Evolutionary conservation across 2,888 invertebrate species (phyloP).

Genomic region (Falcaria lacertinaria): DNA sequence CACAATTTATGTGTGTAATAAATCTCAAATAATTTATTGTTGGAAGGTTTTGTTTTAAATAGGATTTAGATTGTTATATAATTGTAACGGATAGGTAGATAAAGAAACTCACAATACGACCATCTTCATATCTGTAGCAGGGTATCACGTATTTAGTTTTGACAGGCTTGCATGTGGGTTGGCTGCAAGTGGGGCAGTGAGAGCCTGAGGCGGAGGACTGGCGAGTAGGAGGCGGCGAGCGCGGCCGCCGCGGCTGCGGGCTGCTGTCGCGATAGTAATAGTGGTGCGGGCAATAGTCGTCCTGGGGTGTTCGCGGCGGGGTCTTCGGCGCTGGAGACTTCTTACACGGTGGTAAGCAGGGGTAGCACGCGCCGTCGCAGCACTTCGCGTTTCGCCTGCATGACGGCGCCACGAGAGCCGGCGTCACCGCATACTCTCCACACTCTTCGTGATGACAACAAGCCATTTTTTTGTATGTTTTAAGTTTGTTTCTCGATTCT

Average conservation of each 20-base stretch:
- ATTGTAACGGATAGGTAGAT: background rate
- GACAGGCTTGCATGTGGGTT: constrained; percentile 35
- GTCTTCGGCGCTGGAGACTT: constrained; percentile 23
- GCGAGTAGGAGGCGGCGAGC: constrained; percentile 11
- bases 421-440: constrained; percentile 45
- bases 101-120: constrained; percentile 62
- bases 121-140: constrained; percentile 71
- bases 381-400: constrained; percentile 24
- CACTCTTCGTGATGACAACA: constrained; percentile 44
- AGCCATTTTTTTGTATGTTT: constrained; percentile 46
- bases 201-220: constrained; percentile 5
- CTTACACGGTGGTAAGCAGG: constrained; percentile 47
- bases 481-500: constrained; percentile 12
- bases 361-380: constrained; percentile 37
- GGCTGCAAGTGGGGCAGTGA: constrained; percentile 19
- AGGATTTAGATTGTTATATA: background rate
- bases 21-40: too few relatives aligned
- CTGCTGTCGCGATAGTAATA: constrained; percentile 1
- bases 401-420: constrained; percentile 40
- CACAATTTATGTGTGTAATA: too few relatives aligned
- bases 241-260: constrained; percentile 8
- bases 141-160: constrained; percentile 69
- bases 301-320: constrained; percentile 10
- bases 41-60: background rate
- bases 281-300: constrained; percentile 5